Evolutionary conservation across 2,888 invertebrate genomes (phyloP), one percentile per base, ranked within the genome.

Genomic region (Eristalinus sepulchralis): DNA sequence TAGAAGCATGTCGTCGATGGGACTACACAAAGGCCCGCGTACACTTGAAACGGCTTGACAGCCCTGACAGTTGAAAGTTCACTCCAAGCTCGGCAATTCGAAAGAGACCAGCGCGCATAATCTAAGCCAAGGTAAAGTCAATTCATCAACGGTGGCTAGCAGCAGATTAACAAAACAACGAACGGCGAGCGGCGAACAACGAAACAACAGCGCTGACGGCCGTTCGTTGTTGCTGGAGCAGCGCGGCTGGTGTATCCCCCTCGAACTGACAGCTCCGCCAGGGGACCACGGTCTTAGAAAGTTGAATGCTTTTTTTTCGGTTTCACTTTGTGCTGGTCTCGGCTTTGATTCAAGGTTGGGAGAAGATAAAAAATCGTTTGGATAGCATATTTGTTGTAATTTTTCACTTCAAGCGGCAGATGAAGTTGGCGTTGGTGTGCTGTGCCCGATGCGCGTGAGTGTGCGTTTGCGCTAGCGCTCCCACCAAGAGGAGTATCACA

Each of bases 101-200:
- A 64, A 71, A 73, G 72, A 81, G 72, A 85, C 80, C 76, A 75
- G 34, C 55, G 39, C 47, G 47, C 47, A 72, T 73, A 85, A 81
- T 82, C 85, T 85, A 85, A 85, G 85, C 85, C 85, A 85, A 85
- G 85, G 85, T 77, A 73, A 85, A 82, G 73, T 82, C 82, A 82
- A 85, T 85, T 85, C 77, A 82, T 85, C 81, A 85, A 81, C 75
- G 64, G 47, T 8, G n/a, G 67, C 60, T 81, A 77, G 68, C 73
- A n/a, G 67, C 73, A n/a, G 67, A 81, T 77, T 71, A 39, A 36
- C 62, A 64, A 70, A 80, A 36, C n/a, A 63, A 63, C 17, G 47
- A 47, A n/a, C 39, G 17, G 39, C 39, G 39, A 47, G n/a, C 13
- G 17, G 39, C 39, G 39, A 39, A 47, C 47, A 47, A 47, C 47